Evolutionary conservation across 2,888 invertebrate species (phyloP), one percentile per base, ranked within the genome.

Genomic region (Halictus quadricinctus): DNA sequence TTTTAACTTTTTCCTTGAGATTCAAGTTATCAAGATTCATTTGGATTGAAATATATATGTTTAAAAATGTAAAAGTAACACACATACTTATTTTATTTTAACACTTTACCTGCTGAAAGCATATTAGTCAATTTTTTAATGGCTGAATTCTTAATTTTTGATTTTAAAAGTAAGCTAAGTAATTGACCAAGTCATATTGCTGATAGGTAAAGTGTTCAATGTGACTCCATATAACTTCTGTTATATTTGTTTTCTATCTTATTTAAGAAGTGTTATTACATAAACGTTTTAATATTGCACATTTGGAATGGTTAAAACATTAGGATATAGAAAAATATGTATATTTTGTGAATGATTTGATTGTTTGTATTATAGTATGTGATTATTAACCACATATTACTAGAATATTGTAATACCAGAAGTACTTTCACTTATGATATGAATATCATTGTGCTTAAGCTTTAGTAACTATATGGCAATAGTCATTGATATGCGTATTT

Each of bases 251-350:
- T 70, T 54, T 29, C 2, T 50, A 70, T 15, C 50, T 41, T 69
- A 36, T 46, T n/a, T 21, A n/a, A 25, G 60, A 60, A 58, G 8
- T 58, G 36, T 76, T 48, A 41, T 4, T n/a, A 77, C n/a, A n/a
- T 15, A 76, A 76, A 76, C 21, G 5, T 36, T 76, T n/a, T 36
- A 60, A n/a, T 18, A 60, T 66, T 41, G n/a, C 60, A 64, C 36
- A 46, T 50, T 69, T 73, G 29, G n/a, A 81, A 73, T 72, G 43
- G 60, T 77, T 29, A 41, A 66, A 50, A 46, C 48, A 54, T 46
- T 41, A 18, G 48, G 18, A 21, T 69, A 41, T 81, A 84, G 10
- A 85, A 77, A 83, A 83, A 83, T 85, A 76, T 60, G 43, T 70
- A 54, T 66, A 43, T 50, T 72, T 54, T 78, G 48, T 64, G 3